Base-by-base conservation (phyloP, 2,113 vertebrate species). In the Sciurus niger region DNA sequence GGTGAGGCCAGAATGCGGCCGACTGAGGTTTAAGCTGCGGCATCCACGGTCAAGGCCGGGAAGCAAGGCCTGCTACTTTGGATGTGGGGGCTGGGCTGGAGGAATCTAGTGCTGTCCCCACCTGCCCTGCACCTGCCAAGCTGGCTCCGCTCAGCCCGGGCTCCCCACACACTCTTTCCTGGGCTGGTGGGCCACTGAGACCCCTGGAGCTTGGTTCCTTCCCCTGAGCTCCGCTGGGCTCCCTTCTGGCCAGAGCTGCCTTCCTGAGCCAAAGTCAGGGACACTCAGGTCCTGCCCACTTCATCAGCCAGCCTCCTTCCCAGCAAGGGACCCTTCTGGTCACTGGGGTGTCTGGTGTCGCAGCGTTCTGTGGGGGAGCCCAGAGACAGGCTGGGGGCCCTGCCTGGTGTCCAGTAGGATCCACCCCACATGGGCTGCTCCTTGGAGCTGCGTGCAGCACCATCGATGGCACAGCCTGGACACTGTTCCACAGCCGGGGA, bases 1-100 rank as follows among this genome's bases (percentile, higher is more conserved):
- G 97, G 95, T 95, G 97, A 97, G 97, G 97, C 92, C 97, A 97
- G 95, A 96, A 96, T 89, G 96, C 97, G 97, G 98, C 97, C 98
- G 96, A 97, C 96, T 40, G 40, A 40, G 40, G 40, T 40, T 40
- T 40, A 40, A 40, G 40, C 40, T 40, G 40, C 40, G 40, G 40
- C 40, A 40, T 40, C 40, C 40, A 4, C 40, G 40, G 40, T 40
- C 40, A 3, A 40, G 40, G 40, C 40, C 40, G 40, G 40, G 58
- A 65, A 30, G 83, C 6, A 0, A 34, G 60, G 37, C 16, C 85
- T 30, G 68, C 92, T 93, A 8, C 25, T 60, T 65, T 10, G 73
- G 79, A 0, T 53, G 32, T 2, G 60, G 70, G 60, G 58, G 51
- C 12, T 11, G 77, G 40, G 40, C 70, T n/a, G 70, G 37, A 74